Evolutionary conservation across 2,888 invertebrate genomes (phyloP).

Genomic region (Idaea aversata): DNA sequence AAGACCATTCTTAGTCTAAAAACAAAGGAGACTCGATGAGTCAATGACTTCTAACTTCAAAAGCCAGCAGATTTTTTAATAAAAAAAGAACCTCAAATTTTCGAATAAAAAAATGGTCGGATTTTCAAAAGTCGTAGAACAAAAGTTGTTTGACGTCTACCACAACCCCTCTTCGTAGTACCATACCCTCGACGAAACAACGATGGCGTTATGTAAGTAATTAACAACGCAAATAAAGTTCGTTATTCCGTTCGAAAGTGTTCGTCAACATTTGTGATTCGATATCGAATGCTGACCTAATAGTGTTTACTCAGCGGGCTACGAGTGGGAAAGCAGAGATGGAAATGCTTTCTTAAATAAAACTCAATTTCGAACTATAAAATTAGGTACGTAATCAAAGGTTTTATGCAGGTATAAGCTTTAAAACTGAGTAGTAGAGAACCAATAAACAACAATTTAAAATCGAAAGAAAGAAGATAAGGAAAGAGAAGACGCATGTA

Average conservation of each 20-base stretch:
- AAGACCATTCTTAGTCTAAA: background rate
- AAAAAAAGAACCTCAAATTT: too few species aligned
- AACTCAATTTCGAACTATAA: background rate
- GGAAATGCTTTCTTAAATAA: background rate
- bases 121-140: too few species aligned
- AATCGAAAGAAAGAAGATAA: too few species aligned
- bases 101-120: too few species aligned
- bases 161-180: too few species aligned
- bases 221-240: background rate
- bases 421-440: background rate
- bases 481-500: too few species aligned
- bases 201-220: background rate
- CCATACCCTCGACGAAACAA: too few species aligned
- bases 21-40: too few species aligned
- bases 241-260: background rate
- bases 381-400: background rate
- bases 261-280: background rate
- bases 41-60: too few species aligned
- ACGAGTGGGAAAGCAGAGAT: background rate
- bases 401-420: background rate
- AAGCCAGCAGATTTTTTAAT: too few species aligned
- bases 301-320: background rate
- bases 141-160: too few species aligned
- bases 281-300: background rate
- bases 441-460: too few species aligned